These are phyloP conservation scores for Bellardia bayeri DNA, from an alignment of 2,888 invertebrate species.

Conservation along the genomic window DNA sequence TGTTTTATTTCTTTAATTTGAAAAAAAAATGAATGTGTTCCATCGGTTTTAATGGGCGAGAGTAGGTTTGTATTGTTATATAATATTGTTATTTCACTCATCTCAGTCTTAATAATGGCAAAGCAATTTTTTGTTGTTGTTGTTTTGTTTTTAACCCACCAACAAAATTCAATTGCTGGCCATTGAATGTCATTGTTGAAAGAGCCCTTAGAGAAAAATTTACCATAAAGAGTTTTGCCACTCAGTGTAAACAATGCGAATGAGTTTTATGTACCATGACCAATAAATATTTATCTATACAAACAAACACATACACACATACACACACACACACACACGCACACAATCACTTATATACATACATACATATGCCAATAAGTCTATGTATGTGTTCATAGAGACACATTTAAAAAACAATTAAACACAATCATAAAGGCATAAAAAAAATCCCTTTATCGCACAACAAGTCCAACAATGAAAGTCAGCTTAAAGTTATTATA, in stretches of 20 bases:
- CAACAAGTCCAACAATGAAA: neutral
- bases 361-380: too few relatives aligned
- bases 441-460: constrained; percentile 3
- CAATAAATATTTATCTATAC: constrained; percentile 43
- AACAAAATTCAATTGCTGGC: constrained; percentile 52
- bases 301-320: neutral
- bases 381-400: neutral
- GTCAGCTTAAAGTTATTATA: neutral
- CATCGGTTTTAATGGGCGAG: neutral
- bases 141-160: constrained; percentile 12
- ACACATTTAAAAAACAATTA: constrained; percentile 53
- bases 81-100: neutral
- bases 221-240: constrained; percentile 46
- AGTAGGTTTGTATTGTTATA: too few relatives aligned
- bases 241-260: constrained; percentile 41
- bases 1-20: too few relatives aligned
- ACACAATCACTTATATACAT: neutral
- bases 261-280: constrained; percentile 41
- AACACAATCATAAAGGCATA: constrained; percentile 20
- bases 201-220: constrained; percentile 61
- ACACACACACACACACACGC: neutral
- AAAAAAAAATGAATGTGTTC: neutral
- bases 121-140: neutral
- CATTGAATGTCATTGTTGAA: constrained; percentile 46
- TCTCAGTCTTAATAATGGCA: neutral